Evolutionary conservation across 2,113 vertebrate genomes (phyloP), one percentile per base, ranked within the genome.

Genomic region (Planiliza haematocheilus): DNA sequence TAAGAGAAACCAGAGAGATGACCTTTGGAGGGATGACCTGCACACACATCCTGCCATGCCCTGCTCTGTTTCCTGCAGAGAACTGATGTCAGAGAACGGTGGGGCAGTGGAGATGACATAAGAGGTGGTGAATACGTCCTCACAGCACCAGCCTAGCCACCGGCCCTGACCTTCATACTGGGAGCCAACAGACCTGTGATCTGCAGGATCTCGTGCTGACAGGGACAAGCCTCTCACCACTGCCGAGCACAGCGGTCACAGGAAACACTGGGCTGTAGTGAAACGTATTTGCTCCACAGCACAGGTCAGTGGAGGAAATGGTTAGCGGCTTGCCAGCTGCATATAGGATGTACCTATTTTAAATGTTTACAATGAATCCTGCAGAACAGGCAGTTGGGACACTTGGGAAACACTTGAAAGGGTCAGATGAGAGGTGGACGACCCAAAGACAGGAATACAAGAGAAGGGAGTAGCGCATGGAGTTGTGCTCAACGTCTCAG

Each of bases 31-130:
- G n/a, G 59, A 75, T 49, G 79, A 82, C 81, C 79, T 70, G 74
- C 62, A 45, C 70, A 76, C 79, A 82, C 81, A 84, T 93, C 91
- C 91, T 93, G 85, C 69, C 77, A 84, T 74, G 70, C 83, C 79
- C 85, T 67, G 73, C 42, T 89, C 83, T 70, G 82, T 86, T 90
- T 93, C 91, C 92, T 92, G 86, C 80, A 68, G 60, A 74, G 74
- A 58, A 57, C 70, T 87, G 71, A 89, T 86, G 88, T 86, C 84
- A 91, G 68, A 81, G 79, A 39, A 63, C 4, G 18, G 45, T 16
- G 30, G 68, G 62, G 52, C 37, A 51, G 62, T 30, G 64, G 21
- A 53, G 64, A 42, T 56, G 62, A 82, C 60, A 21, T 64, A 70
- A 55, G 68, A 61, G 71, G 63, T 51, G 48, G 67, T 68, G 64